Base-by-base conservation (phyloP, 2,888 invertebrate genomes). In the Epirrita christyi region DNA sequence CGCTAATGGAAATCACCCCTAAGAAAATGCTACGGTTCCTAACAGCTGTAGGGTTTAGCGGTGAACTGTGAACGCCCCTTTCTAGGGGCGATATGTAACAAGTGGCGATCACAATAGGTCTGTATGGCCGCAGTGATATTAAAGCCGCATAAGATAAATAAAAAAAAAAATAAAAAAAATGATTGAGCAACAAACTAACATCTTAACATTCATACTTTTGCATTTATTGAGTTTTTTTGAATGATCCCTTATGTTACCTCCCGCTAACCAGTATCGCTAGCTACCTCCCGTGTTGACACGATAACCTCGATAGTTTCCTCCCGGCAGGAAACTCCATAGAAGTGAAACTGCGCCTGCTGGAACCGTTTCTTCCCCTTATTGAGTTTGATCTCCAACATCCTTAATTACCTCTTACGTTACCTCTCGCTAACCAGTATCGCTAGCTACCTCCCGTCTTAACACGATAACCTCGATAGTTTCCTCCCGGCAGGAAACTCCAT, bases 261-360 rank as follows among this genome's bases (percentile, higher is more conserved):
- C 79, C 72, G 73, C 83, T 83, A 82, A 83, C 77, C 68, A 64
- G 71, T 80, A 82, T 53, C 62, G 85, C 85, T 86, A 84, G 84
- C 77, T 63, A 62, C 64, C 63, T 51, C 55, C 36, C 72, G 44
- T 63, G 63, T n/a, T n/a, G n/a, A n/a, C 88, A 80, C 66, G 88
- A 87, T 90, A 81, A 92, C 88, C 88, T 91, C 86, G 85, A 92
- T 91, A 81, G 88, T 87, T 90, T 92, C 88, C 89, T 85, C 68
- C 75, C 64, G 74, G 61, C 81, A 92, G 92, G 91, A 92, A 91
- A 92, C 93, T 95, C 77, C 95, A 95, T 77, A 94, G 95, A 45
- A 95, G 95, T 64, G 94, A 96, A 92, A 95, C 96, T 56, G 95
- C 95, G 81, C 96, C 96, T 1, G 94, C 94, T 1, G 93, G 95